phyloP scores from a whole-genome alignment of 2,113 vertebrate genomes.

The Cephalopholis sonnerati region DNA sequence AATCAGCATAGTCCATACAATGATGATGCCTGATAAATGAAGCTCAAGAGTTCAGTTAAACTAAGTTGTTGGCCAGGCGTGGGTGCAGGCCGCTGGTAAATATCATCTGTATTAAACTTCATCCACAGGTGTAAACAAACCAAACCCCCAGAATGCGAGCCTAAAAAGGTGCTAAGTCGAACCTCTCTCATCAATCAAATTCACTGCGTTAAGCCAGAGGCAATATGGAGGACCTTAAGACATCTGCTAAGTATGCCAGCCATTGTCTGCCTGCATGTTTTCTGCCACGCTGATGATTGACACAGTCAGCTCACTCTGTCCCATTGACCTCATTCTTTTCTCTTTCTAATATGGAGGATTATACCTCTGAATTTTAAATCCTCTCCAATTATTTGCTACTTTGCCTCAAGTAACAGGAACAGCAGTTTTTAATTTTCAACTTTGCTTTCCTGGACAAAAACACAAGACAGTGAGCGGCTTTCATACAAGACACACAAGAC shows the following conservation, averaged over 20 bases:
- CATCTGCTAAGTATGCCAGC: conserved; percentile 80
- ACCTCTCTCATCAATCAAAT: conserved; percentile 58
- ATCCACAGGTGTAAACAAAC: conserved; percentile 70
- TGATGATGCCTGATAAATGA: conserved; percentile 27
- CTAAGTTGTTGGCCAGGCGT: conserved; percentile 18
- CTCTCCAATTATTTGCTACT: conserved; percentile 60
- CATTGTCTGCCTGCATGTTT: conserved; percentile 79
- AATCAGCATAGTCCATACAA: conserved; percentile 51
- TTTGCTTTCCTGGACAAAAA: conserved; percentile 35
- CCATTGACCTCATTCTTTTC: conserved; percentile 79
- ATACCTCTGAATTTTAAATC: conserved; percentile 55
- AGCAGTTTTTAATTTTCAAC: conserved; percentile 40
- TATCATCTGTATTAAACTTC: conserved; percentile 32
- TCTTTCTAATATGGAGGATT: conserved; percentile 55
- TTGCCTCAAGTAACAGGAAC: conserved; percentile 48
- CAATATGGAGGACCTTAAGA: conserved; percentile 73
- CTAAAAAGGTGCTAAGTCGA: conserved; percentile 43
- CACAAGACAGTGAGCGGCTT: conserved; percentile 40
- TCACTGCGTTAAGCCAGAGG: conserved; percentile 47
- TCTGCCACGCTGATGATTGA: conserved; percentile 80
- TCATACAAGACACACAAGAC: conserved; percentile 15
- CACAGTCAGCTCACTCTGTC: conserved; percentile 78
- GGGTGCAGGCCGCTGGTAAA: conserved; percentile 27
- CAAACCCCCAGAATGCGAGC: conserved; percentile 8
- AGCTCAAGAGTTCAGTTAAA: conserved; percentile 35